Base-by-base conservation (phyloP, 1,140 invertebrate species). In the Meloidogyne floridensis region DNA sequence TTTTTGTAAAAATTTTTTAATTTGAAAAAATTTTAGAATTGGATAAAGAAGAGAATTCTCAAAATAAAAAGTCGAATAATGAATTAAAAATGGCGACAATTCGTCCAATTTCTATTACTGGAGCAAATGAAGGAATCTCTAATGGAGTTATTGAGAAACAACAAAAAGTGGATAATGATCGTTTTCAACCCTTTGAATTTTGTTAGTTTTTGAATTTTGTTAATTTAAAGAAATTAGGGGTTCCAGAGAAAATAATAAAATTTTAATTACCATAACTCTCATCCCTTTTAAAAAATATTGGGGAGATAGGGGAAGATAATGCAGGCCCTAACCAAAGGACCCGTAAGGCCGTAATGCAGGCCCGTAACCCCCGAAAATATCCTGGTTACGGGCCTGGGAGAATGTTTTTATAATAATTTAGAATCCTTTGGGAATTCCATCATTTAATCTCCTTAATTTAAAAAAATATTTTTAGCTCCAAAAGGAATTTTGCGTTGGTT, bases 401-500 rank as follows among this genome's bases (percentile, higher is more conserved):
- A 32, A 32, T 32, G 32, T 32, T 32, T 2, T 2, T 32, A 32
- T 32, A 32, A 32, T 32, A 32, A 32, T 32, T 32, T 32, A 32
- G 32, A 32, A 32, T 32, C 32, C 32, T 32, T 2, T 32, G 32
- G 32, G 32, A 32, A 32, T 32, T 32, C 32, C 32, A 32, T 32
- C 2, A 32, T 32, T 32, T 32, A 32, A 32, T 32, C 32, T 32
- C 32, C 32, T 32, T 2, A 2, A 32, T 32, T 32, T 32, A 32
- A 32, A 32, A 47, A 73, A 80, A 9, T 4, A 10, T 54, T 47
- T 83, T 84, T 47, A 84, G 83, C 32, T 82, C 86, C 75, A 83
- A 82, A 73, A 54, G 80, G 75, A 6, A 75, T 82, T 72, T 18
- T 84, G 32, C 42, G 53, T 43, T 83, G 82, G 80, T 80, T 86